Conservation (phyloP, 2,113 vertebrate species). For the Hemiprocne comata region DNA sequence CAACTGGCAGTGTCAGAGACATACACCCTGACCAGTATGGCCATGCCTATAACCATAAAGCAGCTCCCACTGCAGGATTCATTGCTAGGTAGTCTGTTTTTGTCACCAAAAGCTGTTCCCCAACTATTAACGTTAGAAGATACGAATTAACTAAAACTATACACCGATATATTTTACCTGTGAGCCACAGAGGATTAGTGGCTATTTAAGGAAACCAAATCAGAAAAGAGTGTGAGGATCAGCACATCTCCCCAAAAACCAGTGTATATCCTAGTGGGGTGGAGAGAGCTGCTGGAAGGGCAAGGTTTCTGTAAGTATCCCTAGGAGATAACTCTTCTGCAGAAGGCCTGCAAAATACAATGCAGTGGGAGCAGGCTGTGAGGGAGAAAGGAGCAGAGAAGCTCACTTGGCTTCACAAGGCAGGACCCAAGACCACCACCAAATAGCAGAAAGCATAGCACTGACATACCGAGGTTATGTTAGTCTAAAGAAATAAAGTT, state of each 20-base stretch:
- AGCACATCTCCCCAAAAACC: neutral
- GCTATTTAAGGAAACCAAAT: neutral
- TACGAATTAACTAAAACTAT: conserved; percentile 45
- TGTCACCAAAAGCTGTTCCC: conserved; percentile 1
- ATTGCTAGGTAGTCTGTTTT: neutral
- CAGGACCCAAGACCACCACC: neutral
- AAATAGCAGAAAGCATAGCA: neutral
- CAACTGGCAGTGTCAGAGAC: neutral
- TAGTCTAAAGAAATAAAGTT: neutral
- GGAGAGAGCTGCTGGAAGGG: neutral
- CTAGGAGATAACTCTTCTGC: neutral
- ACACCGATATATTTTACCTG: conserved; percentile 11
- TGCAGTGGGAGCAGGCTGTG: neutral
- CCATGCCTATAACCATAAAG: neutral
- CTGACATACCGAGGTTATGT: accelerated
- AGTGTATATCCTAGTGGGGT: neutral
- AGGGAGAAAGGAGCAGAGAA: neutral
- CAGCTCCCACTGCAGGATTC: neutral
- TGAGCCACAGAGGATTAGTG: neutral
- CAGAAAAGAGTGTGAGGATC: neutral
- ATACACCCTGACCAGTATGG: neutral
- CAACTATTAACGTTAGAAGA: neutral
- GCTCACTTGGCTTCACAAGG: neutral
- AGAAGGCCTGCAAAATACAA: neutral
- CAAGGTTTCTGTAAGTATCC: neutral